A percentile compares a stretch with the other conserved stretches of the same genome.
Conservation (phyloP, 2,797 vertebrate genomes). For the Holocentrus rufus region DNA sequence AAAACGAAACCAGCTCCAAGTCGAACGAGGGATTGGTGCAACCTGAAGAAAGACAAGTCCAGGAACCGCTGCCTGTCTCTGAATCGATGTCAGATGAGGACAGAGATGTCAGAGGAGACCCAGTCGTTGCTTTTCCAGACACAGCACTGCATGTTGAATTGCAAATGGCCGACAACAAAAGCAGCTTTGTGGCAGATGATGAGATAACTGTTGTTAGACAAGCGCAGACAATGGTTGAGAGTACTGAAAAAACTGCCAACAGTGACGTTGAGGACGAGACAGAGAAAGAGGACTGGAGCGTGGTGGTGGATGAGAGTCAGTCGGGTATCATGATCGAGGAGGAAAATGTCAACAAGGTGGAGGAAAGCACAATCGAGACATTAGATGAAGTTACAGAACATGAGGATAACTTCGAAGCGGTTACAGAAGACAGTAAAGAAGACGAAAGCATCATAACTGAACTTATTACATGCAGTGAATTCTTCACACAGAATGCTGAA, state of each 20-base stretch:
- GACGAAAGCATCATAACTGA: slow-evolving; percentile 9
- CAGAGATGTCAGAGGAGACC: not conserved
- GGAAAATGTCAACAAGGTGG: not conserved
- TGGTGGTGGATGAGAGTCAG: not conserved
- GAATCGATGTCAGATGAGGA: slow-evolving; percentile 1
- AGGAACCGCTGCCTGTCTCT: slow-evolving; percentile 1
- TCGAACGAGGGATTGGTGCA: not conserved
- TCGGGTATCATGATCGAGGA: not conserved
- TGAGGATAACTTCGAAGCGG: not conserved
- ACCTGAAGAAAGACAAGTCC: not conserved
- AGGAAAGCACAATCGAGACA: not conserved
- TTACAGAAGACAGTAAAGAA: slow-evolving; percentile 14
- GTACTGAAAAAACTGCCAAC: slow-evolving; percentile 7
- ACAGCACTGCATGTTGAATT: not conserved
- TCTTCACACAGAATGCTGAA: not conserved
- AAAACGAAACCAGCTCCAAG: slow-evolving; percentile 8
- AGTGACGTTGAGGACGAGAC: not conserved
- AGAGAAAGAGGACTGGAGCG: not conserved
- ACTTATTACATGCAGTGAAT: not conserved
- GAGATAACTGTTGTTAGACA: not conserved
- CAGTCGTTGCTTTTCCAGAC: not conserved
- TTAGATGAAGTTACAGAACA: slow-evolving; percentile 2
- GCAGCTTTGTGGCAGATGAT: not conserved
- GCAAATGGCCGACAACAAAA: not conserved
- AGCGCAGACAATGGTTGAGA: not conserved